Evolutionary conservation across 1,140 invertebrate species (phyloP).

Genomic region (Bicyclus anynana): DNA sequence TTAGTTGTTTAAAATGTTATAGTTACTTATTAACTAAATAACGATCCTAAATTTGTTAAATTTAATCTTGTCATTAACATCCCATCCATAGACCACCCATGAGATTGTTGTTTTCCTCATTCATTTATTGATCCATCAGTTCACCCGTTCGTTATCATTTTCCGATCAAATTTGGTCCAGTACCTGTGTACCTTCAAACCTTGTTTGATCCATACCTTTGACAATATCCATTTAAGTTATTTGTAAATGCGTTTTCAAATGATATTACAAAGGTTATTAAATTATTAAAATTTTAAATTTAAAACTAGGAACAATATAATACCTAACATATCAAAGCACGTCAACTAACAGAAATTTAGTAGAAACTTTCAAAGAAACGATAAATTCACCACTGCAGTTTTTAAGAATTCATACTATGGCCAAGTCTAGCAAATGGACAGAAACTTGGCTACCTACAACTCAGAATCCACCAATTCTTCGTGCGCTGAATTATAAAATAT

Average conservation of each 20-base stretch:
- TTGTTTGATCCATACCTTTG: background rate
- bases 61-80: too few relatives aligned
- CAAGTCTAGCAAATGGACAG: background rate
- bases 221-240: background rate
- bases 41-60: too few relatives aligned
- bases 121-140: background rate
- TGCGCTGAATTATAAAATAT: background rate
- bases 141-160: background rate
- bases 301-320: too few relatives aligned
- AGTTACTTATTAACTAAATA: too few relatives aligned
- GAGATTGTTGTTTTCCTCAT: background rate
- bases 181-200: background rate
- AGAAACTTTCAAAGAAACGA: too few relatives aligned
- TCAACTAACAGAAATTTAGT: too few relatives aligned
- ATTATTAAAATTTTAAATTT: too few relatives aligned
- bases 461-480: background rate
- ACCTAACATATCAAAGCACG: too few relatives aligned
- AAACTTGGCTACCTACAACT: background rate
- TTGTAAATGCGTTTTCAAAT: too few relatives aligned
- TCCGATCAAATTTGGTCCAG: constrained; percentile 1
- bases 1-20: too few relatives aligned
- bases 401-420: background rate
- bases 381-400: background rate
- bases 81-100: background rate
- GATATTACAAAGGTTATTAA: too few relatives aligned